Percentiles rank a stretch among this genome's conserved stretches.
Evolutionary conservation across 2,113 vertebrate genomes (phyloP).

Genomic region (Amia ocellicauda): DNA sequence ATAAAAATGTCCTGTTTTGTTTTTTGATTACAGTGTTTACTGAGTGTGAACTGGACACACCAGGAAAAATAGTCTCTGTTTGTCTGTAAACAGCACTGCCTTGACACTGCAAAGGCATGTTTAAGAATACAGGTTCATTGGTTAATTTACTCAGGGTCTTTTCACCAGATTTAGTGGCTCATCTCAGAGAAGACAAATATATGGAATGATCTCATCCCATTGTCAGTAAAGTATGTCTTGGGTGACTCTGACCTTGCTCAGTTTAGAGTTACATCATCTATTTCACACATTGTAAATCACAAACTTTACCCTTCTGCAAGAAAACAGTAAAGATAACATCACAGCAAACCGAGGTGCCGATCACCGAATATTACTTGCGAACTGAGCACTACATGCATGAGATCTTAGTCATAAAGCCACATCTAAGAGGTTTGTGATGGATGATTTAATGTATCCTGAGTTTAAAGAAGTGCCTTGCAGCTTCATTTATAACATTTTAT

Average conservation of each 20-base stretch:
- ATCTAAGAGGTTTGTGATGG: background rate
- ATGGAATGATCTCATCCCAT: constrained; percentile 52
- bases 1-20: too few species aligned
- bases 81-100: too few species aligned
- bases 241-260: constrained; percentile 44
- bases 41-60: too few species aligned
- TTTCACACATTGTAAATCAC: constrained; percentile 41
- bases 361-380: constrained; percentile 3
- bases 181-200: constrained; percentile 38
- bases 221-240: constrained; percentile 50
- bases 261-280: constrained; percentile 45
- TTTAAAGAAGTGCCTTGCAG: constrained; percentile 1
- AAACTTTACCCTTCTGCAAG: constrained; percentile 8
- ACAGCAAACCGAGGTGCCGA: constrained; percentile 3
- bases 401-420: constrained; percentile 10
- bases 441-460: background rate
- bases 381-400: background rate
- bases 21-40: too few species aligned
- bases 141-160: background rate
- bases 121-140: too few species aligned
- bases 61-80: too few species aligned
- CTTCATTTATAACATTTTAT: background rate
- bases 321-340: constrained; percentile 20
- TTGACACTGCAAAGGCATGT: too few species aligned
- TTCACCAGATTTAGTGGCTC: constrained; percentile 31